Evolutionary conservation across 2,797 vertebrate species (phyloP).

Genomic region (Coluber constrictor): DNA sequence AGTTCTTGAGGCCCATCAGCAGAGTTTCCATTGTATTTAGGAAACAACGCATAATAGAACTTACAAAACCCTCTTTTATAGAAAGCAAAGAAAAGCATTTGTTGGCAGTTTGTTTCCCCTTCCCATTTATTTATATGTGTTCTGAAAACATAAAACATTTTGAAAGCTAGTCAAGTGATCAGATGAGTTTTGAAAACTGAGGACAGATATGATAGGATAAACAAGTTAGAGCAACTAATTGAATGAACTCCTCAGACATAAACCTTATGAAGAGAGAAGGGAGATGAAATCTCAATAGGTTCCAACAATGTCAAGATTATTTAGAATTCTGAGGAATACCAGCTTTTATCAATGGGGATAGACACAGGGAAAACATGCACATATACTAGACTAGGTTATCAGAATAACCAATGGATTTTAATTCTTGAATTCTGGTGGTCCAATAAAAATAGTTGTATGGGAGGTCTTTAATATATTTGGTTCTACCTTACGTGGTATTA

Average conservation of each 20-base stretch:
- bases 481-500: background rate
- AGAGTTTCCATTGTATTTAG: background rate
- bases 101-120: background rate
- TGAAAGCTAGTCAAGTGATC: background rate
- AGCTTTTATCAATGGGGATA: background rate
- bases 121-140: background rate
- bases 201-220: background rate
- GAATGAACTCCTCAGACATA: background rate
- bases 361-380: background rate
- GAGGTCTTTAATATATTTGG: background rate
- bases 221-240: background rate
- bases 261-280: background rate
- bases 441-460: background rate
- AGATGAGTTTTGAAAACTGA: background rate
- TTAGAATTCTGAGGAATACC: background rate
- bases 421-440: background rate
- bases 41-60: background rate
- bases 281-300: background rate
- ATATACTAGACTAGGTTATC: background rate
- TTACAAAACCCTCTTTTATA: background rate
- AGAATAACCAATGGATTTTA: background rate
- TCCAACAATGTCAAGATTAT: background rate
- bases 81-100: background rate
- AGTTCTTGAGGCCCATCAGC: background rate
- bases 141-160: background rate